These are phyloP conservation scores for Adoxophyes honmai DNA, from an alignment of 1,140 invertebrate species.

Conservation along the genomic window DNA sequence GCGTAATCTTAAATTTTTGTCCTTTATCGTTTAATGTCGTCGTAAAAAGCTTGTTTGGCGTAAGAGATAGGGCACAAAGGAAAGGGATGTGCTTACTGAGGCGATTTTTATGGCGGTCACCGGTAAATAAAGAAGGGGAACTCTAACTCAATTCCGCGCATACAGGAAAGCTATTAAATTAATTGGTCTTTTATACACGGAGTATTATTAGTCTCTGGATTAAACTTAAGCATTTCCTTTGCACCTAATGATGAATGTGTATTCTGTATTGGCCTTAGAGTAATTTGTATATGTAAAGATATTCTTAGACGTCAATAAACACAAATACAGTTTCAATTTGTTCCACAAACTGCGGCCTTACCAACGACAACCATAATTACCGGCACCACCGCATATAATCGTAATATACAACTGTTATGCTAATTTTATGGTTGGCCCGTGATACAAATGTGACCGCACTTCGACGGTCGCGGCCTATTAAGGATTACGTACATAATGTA, in stretches of 20 bases:
- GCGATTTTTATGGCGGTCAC: background rate
- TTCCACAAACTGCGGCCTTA: background rate
- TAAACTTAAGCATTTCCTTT: no score
- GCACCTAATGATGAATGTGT: no score
- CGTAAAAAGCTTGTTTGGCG: slow-evolving; percentile 2
- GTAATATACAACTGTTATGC: slow-evolving; percentile 15
- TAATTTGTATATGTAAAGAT: no score
- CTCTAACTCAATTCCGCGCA: no score
- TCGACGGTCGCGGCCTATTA: background rate
- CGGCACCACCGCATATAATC: background rate
- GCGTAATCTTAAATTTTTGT: background rate
- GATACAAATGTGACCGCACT: slow-evolving; percentile 12
- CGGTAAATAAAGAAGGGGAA: background rate
- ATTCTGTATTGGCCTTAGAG: no score
- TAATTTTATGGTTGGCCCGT: slow-evolving; percentile 4
- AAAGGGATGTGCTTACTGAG: slow-evolving; percentile 1
- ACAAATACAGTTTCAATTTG: background rate
- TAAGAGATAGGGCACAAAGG: background rate
- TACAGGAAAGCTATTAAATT: no score
- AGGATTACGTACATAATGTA: slow-evolving; percentile 7
- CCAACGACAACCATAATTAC: slow-evolving; percentile 5
- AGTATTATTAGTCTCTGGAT: no score
- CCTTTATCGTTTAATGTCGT: background rate
- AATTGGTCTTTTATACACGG: no score
- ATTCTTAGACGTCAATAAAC: no score